Evolutionary conservation across 2,888 invertebrate genomes (phyloP), one percentile per base, ranked within the genome.

Genomic region (Gari tellinella): DNA sequence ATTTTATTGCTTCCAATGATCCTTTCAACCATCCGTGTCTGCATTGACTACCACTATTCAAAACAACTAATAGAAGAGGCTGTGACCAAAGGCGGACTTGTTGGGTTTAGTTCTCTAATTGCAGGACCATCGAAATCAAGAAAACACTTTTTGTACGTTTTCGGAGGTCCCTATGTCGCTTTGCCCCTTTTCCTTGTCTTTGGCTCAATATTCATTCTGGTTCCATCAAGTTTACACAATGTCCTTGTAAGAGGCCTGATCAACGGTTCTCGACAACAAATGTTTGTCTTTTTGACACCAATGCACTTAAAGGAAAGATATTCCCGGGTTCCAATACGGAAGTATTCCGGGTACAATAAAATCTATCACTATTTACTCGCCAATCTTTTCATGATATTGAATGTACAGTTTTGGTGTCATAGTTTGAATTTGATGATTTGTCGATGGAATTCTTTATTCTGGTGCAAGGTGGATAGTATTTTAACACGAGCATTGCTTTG

Each of bases 21-120:
- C 14, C 19, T 74, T 12, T 45, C 65, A 2, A 15, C 46, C 5
- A n/a, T 38, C 0, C 46, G 57, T 23, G 56, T 74, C 14, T 17
- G n/a, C 4, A 23, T 69, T 8, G 74, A 74, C 52, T 69, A 58
- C 37, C 23, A 4, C 0, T 74, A 49, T 48, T 46, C 51, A 1
- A 38, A 25, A 0, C 38, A 62, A 15, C 37, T 74, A 8, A 25
- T 66, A 2, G 23, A 21, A 37, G 62, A 19, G 14, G 69, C 69
- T n/a, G 69, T 66, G 14, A 10, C 17, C 3, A 74, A 74, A 49
- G 65, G 62, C 0, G 74, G 57, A 5, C 40, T 74, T 1, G 46
- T 74, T 37, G 66, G 74, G 2, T 74, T 66, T 21, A 69, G 65
- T 40, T 57, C 74, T n/a, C n/a, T 74, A 31, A 31, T 69, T 8